phyloP scores from a whole-genome alignment of 2,888 invertebrate species.

The Drosophila barbarae region DNA sequence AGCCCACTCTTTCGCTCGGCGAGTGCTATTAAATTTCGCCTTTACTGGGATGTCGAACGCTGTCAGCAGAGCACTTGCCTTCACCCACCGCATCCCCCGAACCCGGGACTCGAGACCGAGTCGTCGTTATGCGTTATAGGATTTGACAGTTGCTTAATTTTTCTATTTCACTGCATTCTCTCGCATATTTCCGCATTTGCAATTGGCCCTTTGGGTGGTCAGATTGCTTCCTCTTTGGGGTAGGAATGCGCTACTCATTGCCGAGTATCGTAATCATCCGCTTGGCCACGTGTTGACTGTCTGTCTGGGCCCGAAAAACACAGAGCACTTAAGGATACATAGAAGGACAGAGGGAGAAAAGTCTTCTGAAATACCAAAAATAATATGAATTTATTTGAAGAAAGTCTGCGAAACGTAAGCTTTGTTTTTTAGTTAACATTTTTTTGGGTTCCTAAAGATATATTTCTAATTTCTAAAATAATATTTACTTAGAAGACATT shows the following conservation, averaged over 20 bases:
- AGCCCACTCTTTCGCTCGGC: background rate
- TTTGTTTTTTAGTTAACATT: background rate
- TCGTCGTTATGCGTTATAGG: conserved; percentile 45
- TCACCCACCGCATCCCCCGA: background rate
- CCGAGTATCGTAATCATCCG: conserved; percentile 26
- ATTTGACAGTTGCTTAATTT: conserved; percentile 60
- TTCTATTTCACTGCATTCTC: conserved; percentile 49
- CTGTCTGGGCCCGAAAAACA: conserved; percentile 24
- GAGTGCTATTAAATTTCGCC: conserved; percentile 49
- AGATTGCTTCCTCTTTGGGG: conserved; percentile 19
- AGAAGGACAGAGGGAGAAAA: background rate
- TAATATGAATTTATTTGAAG: background rate
- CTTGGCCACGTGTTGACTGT: conserved; percentile 46
- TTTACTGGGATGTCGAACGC: conserved; percentile 31
- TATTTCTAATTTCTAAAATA: too few species aligned
- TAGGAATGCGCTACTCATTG: conserved; percentile 7
- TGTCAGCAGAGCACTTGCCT: conserved; percentile 22
- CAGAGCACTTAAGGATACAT: conserved; percentile 23
- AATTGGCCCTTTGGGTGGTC: conserved; percentile 37
- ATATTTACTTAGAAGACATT: too few species aligned
- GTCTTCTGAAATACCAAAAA: background rate
- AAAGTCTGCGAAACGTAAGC: background rate
- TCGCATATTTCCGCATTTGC: conserved; percentile 49
- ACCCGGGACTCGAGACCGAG: background rate
- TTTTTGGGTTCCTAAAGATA: too few species aligned